Percentiles rank a stretch among this genome's conserved stretches.
Conservation (phyloP, 2,888 invertebrate species). For the Scaptomyza flava region DNA sequence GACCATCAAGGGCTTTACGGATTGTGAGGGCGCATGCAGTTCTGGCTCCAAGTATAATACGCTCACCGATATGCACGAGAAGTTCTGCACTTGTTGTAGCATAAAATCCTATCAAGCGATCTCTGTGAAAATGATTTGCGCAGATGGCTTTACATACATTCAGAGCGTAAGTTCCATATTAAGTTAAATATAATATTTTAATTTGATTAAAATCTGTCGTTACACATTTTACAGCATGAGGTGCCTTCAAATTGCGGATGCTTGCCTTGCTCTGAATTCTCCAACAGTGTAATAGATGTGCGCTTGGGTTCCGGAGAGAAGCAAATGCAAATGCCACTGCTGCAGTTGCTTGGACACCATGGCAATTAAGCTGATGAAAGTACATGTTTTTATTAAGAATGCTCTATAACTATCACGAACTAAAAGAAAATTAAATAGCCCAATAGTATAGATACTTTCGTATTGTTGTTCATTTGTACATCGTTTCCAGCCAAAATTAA, state of each 20-base stretch:
- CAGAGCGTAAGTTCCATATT: slow-evolving; percentile 32
- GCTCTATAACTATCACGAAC: slow-evolving; percentile 5
- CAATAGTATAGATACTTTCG: not conserved
- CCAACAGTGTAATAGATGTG: slow-evolving; percentile 43
- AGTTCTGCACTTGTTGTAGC: slow-evolving; percentile 87
- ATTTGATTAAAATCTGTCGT: not conserved
- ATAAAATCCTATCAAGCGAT: slow-evolving; percentile 81
- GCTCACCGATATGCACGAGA: slow-evolving; percentile 86
- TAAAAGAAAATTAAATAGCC: slow-evolving; percentile 15
- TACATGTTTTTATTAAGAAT: slow-evolving; percentile 5
- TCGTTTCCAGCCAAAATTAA: not conserved
- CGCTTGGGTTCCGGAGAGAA: slow-evolving; percentile 21
- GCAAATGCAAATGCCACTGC: slow-evolving; percentile 30
- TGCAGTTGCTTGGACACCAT: slow-evolving; percentile 40
- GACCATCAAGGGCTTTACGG: slow-evolving; percentile 87
- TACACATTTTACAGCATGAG: slow-evolving; percentile 67
- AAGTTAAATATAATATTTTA: not conserved
- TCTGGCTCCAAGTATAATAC: slow-evolving; percentile 89
- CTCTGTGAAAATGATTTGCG: slow-evolving; percentile 84
- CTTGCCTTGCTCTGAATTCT: slow-evolving; percentile 69
- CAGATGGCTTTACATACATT: slow-evolving; percentile 82
- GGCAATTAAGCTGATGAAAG: slow-evolving; percentile 5
- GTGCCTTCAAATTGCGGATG: slow-evolving; percentile 81
- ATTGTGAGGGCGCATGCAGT: slow-evolving; percentile 89
- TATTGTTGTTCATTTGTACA: not conserved